Evolutionary conservation across 2,113 vertebrate species (phyloP).

Genomic region (Chaetura pelagica): DNA sequence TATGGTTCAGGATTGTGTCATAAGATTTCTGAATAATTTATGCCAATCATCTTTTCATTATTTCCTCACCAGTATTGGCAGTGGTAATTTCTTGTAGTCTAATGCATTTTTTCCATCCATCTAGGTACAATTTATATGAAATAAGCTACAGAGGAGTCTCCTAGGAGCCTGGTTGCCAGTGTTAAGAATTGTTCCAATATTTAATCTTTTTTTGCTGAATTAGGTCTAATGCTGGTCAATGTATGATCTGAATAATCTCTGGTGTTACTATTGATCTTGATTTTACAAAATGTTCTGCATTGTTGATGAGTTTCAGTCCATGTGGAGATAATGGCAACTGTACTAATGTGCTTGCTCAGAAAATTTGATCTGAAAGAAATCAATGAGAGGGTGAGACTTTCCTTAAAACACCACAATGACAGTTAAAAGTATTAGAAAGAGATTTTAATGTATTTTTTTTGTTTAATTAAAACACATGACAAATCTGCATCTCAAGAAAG

Average conservation of each 20-base stretch:
- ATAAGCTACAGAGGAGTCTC: not conserved
- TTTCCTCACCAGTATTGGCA: not conserved
- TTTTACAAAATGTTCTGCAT: not conserved
- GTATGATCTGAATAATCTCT: not conserved
- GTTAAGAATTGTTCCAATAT: not conserved
- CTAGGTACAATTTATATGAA: not conserved
- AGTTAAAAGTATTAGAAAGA: not conserved
- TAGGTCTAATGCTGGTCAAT: not conserved
- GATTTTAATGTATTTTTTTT: not conserved
- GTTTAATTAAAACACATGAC: not conserved
- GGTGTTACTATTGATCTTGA: not conserved
- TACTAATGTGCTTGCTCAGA: not conserved
- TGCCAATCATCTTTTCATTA: slow-evolving; percentile 38
- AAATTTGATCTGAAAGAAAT: not conserved
- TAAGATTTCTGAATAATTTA: slow-evolving; percentile 33
- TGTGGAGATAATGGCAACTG: not conserved
- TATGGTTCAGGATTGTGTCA: not conserved
- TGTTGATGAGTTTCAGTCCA: not conserved
- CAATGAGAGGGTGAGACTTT: not conserved
- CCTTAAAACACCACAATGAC: not conserved
- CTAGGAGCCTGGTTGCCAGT: not conserved
- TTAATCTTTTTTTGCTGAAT: not conserved
- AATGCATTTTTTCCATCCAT: not conserved
- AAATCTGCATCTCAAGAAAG: not conserved
- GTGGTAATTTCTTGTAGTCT: not conserved